Evolutionary conservation across 2,888 invertebrate species (phyloP), one percentile per base, ranked within the genome.

Genomic region (Caenorhabditis sp.): DNA sequence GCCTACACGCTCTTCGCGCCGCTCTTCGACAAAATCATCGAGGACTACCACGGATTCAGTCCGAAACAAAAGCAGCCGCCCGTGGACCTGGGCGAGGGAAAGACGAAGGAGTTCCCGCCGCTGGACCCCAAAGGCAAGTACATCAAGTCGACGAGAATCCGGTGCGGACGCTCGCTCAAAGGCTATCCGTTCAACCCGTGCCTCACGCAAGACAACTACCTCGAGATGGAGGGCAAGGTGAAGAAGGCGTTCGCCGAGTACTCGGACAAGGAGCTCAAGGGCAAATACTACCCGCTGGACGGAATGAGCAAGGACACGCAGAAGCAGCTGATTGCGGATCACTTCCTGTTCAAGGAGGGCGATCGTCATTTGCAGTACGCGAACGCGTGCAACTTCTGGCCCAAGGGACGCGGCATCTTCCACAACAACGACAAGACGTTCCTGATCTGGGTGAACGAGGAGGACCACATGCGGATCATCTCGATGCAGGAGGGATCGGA

Each of bases 291-390:
- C 91, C 95, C 96, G 30, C 92, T 96, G 89, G 95, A 95, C 80
- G 96, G 95, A 89, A 85, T 84, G 84, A 79, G 71, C 52, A 85
- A 88, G 63, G 79, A 82, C 7, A 83, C 81, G 22, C 86, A 88
- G 59, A 79, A 84, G 65, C 94, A 96, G 91, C 92, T 96, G 89
- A 96, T 96, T 90, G 95, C 96, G 89, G 96, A 96, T 91, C 96
- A 96, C 91, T 96, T 96, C 93, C 93, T 96, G 89, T 96, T 96
- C 93, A 96, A 96, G 59, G 96, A 96, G 92, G 95, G 96, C 9
- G 84, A 85, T 45, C 58, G 85, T 24, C 80, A 79, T 50, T 66
- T 85, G 62, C 82, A 85, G 53, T 73, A 78, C 59, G 84, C 85
- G n/a, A 85, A 85, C 53, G 85, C 85, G 8, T 84, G 83, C 77